phyloP scores from a whole-genome alignment of 2,888 invertebrate genomes.

The Agrochola lota region DNA sequence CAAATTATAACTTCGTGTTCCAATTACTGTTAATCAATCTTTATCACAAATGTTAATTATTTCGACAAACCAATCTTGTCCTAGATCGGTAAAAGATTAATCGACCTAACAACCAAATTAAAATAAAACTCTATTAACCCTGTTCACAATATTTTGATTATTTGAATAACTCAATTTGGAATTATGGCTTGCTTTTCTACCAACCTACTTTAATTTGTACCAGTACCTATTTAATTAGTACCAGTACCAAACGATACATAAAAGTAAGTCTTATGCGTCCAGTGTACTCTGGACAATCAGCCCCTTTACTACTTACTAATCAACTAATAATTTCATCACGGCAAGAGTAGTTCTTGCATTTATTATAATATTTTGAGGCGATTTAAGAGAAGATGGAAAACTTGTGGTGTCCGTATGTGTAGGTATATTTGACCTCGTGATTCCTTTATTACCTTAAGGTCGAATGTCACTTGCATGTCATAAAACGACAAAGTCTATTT shows the following conservation, averaged over 20 bases:
- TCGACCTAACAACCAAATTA: background rate
- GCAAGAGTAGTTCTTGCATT: background rate
- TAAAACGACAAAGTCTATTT: background rate
- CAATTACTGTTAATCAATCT: background rate
- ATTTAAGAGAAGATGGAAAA: background rate
- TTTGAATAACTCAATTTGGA: background rate
- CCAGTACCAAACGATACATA: background rate
- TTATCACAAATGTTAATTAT: background rate
- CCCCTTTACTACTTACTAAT: background rate
- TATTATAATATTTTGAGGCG: background rate
- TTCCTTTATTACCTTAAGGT: background rate
- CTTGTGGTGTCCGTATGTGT: too few relatives aligned
- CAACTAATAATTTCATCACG: background rate
- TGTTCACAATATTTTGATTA: background rate
- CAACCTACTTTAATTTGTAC: background rate
- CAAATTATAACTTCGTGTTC: background rate
- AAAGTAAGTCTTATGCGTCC: background rate
- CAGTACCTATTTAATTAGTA: background rate
- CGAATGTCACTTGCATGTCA: background rate
- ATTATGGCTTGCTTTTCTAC: too few relatives aligned
- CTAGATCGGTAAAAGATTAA: background rate
- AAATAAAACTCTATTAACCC: background rate
- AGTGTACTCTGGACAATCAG: background rate
- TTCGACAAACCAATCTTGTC: background rate
- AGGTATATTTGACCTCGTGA: background rate